Percentiles rank a stretch among this genome's conserved stretches.
These are phyloP conservation scores for Leistus spinibarbis DNA, from an alignment of 2,888 invertebrate genomes.

Conservation along the genomic window DNA sequence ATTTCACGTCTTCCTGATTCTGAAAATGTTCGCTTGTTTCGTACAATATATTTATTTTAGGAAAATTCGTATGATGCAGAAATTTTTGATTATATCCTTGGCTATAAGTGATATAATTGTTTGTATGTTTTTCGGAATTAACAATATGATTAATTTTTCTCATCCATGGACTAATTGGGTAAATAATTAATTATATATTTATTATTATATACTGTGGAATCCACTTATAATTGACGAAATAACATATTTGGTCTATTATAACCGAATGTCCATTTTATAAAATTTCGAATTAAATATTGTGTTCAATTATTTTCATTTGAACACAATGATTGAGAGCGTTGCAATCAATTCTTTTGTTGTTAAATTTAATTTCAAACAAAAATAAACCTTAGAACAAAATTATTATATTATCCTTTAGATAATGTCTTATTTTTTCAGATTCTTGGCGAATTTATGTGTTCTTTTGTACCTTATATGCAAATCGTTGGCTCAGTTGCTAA, in stretches of 20 bases:
- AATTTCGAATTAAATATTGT: too few relatives aligned
- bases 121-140: conserved; percentile 43
- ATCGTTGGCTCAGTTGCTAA: conserved; percentile 60
- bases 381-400: too few relatives aligned
- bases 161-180: conserved; percentile 53
- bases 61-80: conserved; percentile 61
- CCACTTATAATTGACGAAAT: conserved; percentile 48
- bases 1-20: too few relatives aligned
- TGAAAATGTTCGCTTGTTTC: background rate
- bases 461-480: conserved; percentile 60
- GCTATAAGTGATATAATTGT: conserved; percentile 59
- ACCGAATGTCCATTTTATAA: too few relatives aligned
- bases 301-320: too few relatives aligned
- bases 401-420: background rate
- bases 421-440: conserved; percentile 50
- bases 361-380: too few relatives aligned
- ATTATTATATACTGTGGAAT: conserved; percentile 37
- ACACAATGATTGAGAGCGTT: too few relatives aligned
- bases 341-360: too few relatives aligned
- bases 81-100: conserved; percentile 59
- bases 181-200: conserved; percentile 37
- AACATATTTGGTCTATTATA: conserved; percentile 43
- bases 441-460: conserved; percentile 59
- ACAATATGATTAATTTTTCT: conserved; percentile 51
- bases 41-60: conserved; percentile 48